Conservation (phyloP, 2,888 invertebrate genomes). For the Caenorhabditis wallacei region DNA sequence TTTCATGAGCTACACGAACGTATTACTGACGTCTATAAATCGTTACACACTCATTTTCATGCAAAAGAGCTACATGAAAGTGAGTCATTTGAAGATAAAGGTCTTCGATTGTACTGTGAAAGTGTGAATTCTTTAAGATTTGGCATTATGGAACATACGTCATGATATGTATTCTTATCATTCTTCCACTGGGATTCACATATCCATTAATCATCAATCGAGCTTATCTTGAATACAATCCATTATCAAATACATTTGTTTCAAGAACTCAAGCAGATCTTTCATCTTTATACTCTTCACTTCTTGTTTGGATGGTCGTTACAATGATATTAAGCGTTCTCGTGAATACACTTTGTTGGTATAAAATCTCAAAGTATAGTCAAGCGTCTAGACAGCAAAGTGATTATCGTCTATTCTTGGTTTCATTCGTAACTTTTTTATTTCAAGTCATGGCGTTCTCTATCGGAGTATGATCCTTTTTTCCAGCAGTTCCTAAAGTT, state of each 20-base stretch:
- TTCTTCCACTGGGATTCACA: constrained; percentile 33
- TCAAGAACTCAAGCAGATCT: constrained; percentile 33
- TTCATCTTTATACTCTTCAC: constrained; percentile 27
- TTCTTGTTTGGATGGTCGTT: constrained; percentile 42
- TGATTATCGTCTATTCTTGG: constrained; percentile 51
- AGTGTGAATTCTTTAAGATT: constrained; percentile 33
- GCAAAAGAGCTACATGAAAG: constrained; percentile 39
- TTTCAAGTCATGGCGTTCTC: constrained; percentile 22
- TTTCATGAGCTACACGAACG: constrained; percentile 44
- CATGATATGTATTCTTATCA: constrained; percentile 10
- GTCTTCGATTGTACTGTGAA: constrained; percentile 11
- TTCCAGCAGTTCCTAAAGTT: background rate
- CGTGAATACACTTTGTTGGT: constrained; percentile 48
- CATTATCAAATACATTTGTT: constrained; percentile 35
- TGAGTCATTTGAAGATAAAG: constrained; percentile 12
- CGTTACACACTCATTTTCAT: constrained; percentile 49
- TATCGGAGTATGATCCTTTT: constrained; percentile 33
- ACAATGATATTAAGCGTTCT: constrained; percentile 23
- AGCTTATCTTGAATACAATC: constrained; percentile 50
- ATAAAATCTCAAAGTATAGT: constrained; percentile 55
- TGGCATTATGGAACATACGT: constrained; percentile 42
- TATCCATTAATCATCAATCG: constrained; percentile 26
- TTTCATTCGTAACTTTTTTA: constrained; percentile 53
- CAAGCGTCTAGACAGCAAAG: constrained; percentile 38
- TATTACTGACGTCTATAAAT: constrained; percentile 51